A percentile compares a stretch with the other conserved stretches of the same genome.
Evolutionary conservation across 64 coral and sea anemone genomes (phyloP).

Genomic region (Actinia equina): DNA sequence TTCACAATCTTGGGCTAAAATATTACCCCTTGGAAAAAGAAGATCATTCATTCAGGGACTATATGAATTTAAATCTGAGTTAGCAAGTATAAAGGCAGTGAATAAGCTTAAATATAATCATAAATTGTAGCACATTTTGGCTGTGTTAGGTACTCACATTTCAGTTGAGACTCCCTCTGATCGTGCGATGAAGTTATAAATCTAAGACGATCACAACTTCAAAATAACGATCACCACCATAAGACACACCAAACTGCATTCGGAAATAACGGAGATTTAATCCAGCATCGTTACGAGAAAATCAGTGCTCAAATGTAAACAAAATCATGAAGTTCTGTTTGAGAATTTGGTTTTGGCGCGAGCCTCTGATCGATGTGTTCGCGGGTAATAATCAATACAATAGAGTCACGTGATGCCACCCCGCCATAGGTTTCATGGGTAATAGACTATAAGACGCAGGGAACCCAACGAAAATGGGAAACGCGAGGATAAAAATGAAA

Average conservation of each 20-base stretch:
- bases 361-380: conserved; percentile 42
- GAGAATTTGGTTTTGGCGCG: conserved; percentile 70
- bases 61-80: background rate
- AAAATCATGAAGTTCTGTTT: conserved; percentile 5
- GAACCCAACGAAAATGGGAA: background rate
- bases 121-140: no score
- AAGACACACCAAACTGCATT: background rate
- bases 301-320: conserved; percentile 13
- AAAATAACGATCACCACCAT: background rate
- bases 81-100: background rate
- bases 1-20: no score
- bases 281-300: background rate
- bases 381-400: conserved; percentile 14
- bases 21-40: no score
- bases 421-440: background rate
- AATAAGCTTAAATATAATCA: background rate
- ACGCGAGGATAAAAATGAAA: background rate
- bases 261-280: background rate
- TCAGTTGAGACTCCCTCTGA: background rate
- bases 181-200: background rate
- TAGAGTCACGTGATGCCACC: background rate
- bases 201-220: background rate
- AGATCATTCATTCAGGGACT: background rate
- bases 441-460: background rate
- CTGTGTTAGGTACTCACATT: background rate